Conservation (phyloP, 2,888 invertebrate genomes). For the Diploptera punctata region DNA sequence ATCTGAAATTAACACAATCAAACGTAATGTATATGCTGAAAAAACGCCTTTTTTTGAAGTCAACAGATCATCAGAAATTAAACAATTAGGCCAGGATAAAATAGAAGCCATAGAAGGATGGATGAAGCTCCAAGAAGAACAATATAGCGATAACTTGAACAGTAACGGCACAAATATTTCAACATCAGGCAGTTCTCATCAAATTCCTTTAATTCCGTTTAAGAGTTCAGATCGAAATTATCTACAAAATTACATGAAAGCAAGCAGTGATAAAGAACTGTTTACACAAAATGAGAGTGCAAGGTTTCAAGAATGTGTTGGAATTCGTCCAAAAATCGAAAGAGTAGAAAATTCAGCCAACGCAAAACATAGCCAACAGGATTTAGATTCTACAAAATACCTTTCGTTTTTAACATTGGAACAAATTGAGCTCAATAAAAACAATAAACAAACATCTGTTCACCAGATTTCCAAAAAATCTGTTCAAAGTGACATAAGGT, state of each 20-base stretch:
- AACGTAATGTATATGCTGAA: background rate
- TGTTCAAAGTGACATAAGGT: background rate
- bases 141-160: no score
- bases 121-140: conserved; percentile 15
- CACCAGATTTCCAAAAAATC: background rate
- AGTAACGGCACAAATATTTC: no score
- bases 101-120: conserved; percentile 24
- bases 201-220: no score
- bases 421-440: background rate
- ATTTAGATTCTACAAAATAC: background rate
- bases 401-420: background rate
- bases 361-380: background rate
- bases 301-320: background rate
- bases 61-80: background rate
- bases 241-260: background rate
- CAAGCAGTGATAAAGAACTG: background rate
- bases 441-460: background rate
- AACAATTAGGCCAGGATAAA: conserved; percentile 1
- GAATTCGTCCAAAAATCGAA: background rate
- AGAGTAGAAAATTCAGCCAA: background rate
- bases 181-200: no score
- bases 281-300: background rate
- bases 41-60: no score
- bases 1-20: background rate
- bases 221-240: no score